phyloP scores from a whole-genome alignment of 2,888 invertebrate genomes.

The Leptothorax acervorum region DNA sequence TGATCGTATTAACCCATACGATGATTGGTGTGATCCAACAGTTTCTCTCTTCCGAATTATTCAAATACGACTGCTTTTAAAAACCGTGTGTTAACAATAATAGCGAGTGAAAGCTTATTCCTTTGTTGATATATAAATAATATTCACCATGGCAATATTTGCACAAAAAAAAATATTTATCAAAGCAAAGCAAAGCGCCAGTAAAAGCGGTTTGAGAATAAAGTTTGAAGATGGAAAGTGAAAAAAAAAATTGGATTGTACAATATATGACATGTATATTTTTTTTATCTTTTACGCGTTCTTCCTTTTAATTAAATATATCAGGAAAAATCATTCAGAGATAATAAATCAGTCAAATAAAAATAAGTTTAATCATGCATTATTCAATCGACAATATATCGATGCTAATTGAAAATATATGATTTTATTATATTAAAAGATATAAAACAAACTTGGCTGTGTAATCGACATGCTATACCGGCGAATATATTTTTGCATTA shows the following conservation, averaged over 20 bases:
- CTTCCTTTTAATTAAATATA: slow-evolving; percentile 11
- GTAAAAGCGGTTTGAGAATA: not conserved
- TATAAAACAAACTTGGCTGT: not conserved
- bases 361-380: not conserved
- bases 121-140: not conserved
- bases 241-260: not conserved
- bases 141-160: not conserved
- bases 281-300: not conserved
- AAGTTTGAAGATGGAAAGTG: not conserved
- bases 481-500: slow-evolving; percentile 1
- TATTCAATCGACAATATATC: slow-evolving; percentile 2
- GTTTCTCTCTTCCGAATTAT: slow-evolving; percentile 29
- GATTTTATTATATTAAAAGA: slow-evolving; percentile 1
- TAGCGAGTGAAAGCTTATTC: not conserved
- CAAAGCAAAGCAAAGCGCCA: not conserved
- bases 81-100: not conserved
- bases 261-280: not conserved
- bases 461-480: not conserved
- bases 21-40: slow-evolving; percentile 37
- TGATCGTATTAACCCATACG: slow-evolving; percentile 32
- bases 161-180: not conserved
- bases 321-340: not conserved
- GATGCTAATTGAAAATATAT: not conserved
- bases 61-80: slow-evolving; percentile 5
- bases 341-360: slow-evolving; percentile 12